These are phyloP conservation scores for Chlorodrepanis virens DNA, from an alignment of 2,113 vertebrate species.

Conservation along the genomic window DNA sequence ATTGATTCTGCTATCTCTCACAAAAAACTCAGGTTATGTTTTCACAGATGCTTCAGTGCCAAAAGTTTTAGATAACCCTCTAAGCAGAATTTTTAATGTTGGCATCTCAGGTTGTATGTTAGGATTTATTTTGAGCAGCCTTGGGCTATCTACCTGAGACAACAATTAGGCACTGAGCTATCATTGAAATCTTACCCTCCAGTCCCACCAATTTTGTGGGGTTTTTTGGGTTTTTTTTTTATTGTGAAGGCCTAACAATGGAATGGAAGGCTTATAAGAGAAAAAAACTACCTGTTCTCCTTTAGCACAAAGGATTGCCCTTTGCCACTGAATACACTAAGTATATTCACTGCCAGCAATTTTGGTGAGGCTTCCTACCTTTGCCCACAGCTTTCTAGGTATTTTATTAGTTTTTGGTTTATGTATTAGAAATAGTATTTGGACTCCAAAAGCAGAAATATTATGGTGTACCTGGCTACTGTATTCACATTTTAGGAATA, in stretches of 20 bases:
- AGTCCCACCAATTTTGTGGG: background rate
- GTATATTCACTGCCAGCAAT: background rate
- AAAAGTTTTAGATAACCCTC: background rate
- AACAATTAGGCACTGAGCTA: background rate
- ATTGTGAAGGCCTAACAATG: background rate
- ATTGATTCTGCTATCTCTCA: background rate
- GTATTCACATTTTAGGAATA: background rate
- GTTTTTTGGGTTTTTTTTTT: background rate
- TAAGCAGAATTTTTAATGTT: background rate
- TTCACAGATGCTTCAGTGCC: background rate
- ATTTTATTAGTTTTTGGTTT: background rate
- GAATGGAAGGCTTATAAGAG: background rate
- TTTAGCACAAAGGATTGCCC: background rate
- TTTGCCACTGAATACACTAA: background rate
- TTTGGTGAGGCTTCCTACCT: background rate
- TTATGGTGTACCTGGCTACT: background rate
- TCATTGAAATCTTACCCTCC: background rate
- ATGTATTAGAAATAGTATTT: background rate
- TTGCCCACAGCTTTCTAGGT: background rate
- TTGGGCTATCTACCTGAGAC: background rate
- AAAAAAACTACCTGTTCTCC: background rate
- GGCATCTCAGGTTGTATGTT: background rate
- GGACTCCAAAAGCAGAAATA: background rate
- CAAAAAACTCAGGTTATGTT: background rate
- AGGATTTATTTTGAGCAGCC: background rate